Evolutionary conservation across 2,113 vertebrate species (phyloP), one percentile per base, ranked within the genome.

Genomic region (Melanotaenia duboulayi): DNA sequence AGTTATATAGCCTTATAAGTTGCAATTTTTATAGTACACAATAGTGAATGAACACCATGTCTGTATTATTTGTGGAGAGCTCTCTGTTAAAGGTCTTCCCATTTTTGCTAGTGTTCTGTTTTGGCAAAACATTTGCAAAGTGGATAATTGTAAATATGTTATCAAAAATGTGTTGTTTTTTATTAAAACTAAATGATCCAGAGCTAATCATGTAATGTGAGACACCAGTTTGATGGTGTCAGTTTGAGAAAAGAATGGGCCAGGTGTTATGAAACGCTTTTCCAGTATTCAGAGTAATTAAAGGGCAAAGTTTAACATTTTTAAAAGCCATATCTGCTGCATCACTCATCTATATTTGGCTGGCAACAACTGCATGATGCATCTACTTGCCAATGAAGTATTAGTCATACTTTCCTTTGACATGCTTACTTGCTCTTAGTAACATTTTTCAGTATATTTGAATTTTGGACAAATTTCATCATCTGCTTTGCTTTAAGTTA

Each of bases 271-370:
- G 22, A 22, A 62, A 22, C 11, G n/a, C 37, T 54, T 77, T 58
- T 62, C n/a, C 48, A 17, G 4, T 58, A 17, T 71, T 62, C 17
- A 44, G 32, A 25, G 64, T 51, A 54, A 71, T 58, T 25, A 68
- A 63, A 60, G 35, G 54, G 55, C 25, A 66, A 46, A 5, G 37
- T 72, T 67, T 69, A 11, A 54, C 35, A 77, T 7, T 37, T 54
- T 23, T 12, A 70, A 71, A 64, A 52, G 56, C 5, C 12, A 20
- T 50, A 46, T 32, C 35, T 46, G 16, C 54, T 40, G 17, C n/a
- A 66, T 71, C 28, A 49, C 23, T 57, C 11, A 32, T 64, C 7
- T 76, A 20, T 54, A 40, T 59, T 59, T 63, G 32, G 37, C 60
- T 59, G 44, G 25, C 56, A 22, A 14, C 3, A 25, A 52, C 62